Evolutionary conservation across 2,888 invertebrate genomes (phyloP).

Genomic region (Acheta domesticus): DNA sequence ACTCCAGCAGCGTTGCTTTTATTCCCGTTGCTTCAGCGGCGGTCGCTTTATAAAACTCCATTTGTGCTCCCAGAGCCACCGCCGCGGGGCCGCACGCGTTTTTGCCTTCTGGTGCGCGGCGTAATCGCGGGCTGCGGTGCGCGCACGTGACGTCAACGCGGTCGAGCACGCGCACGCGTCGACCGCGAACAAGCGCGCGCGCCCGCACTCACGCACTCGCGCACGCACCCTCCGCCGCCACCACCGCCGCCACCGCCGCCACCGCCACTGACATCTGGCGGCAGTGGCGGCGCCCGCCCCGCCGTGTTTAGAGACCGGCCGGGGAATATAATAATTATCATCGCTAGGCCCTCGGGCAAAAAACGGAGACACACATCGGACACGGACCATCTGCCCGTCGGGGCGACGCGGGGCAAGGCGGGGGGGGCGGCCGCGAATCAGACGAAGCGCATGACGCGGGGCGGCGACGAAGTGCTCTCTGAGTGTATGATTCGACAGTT

Average conservation of each 20-base stretch:
- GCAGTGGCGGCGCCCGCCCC: not conserved
- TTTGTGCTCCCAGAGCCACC: not conserved
- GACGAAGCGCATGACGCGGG: not conserved
- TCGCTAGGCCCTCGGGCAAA: constrained; percentile 3
- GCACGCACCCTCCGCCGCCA: too few species aligned
- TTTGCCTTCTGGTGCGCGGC: not conserved
- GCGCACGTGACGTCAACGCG: not conserved
- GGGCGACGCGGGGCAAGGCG: not conserved
- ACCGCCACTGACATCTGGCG: not conserved
- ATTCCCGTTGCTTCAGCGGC: not conserved
- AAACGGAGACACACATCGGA: constrained; percentile 18
- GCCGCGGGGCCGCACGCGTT: not conserved
- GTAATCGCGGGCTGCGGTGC: not conserved
- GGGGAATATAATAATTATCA: constrained; percentile 18
- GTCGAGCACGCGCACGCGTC: not conserved
- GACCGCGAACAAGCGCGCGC: not conserved
- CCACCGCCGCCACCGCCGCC: too few species aligned
- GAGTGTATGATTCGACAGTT: constrained; percentile 1
- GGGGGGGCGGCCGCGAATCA: not conserved
- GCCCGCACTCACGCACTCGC: too few species aligned
- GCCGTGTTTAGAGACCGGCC: constrained; percentile 6
- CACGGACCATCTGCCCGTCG: not conserved
- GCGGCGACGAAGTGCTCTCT: not conserved
- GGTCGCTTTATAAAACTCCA: not conserved
- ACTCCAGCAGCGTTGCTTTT: too few species aligned